A percentile compares a stretch with the other conserved stretches of the same genome.
phyloP scores from a whole-genome alignment of 2,797 vertebrate species.

The Tangara arthus region DNA sequence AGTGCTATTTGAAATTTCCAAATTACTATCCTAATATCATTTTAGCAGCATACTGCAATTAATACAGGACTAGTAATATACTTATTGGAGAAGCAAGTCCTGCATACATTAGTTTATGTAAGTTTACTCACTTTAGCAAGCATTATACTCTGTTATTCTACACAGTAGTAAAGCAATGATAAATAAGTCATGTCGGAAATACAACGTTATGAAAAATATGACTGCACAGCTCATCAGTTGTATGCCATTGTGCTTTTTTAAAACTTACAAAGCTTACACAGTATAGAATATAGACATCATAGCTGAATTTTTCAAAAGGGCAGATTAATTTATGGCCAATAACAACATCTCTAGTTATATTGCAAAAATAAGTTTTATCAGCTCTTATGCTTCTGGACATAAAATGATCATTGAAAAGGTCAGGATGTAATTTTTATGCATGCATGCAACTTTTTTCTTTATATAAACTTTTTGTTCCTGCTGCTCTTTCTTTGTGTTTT shows the following conservation, averaged over 20 bases:
- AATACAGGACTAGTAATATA: not conserved
- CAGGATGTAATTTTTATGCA: slow-evolving; percentile 36
- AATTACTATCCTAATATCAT: slow-evolving; percentile 6
- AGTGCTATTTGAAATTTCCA: slow-evolving; percentile 35
- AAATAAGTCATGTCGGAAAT: slow-evolving; percentile 41
- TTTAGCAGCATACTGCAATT: slow-evolving; percentile 45
- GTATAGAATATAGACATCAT: not conserved
- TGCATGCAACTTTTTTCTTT: not conserved
- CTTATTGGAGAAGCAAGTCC: not conserved
- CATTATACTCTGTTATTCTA: not conserved
- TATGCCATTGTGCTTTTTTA: slow-evolving; percentile 23
- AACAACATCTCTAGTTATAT: slow-evolving; percentile 19
- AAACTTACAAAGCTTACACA: not conserved
- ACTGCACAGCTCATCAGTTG: slow-evolving; percentile 25
- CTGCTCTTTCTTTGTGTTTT: not conserved
- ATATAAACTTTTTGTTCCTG: not conserved
- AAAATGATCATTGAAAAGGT: slow-evolving; percentile 49
- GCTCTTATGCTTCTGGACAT: slow-evolving; percentile 24
- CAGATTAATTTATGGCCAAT: slow-evolving; percentile 48
- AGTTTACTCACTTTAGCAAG: not conserved
- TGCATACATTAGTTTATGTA: not conserved
- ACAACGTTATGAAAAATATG: slow-evolving; percentile 21
- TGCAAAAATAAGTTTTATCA: slow-evolving; percentile 28
- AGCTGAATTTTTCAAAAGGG: slow-evolving; percentile 23
- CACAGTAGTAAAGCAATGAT: slow-evolving; percentile 7